Percentiles rank a stretch among this genome's conserved stretches.
These are phyloP conservation scores for Lutjanus argentimaculatus DNA, from an alignment of 2,797 vertebrate genomes.

Conservation along the genomic window DNA sequence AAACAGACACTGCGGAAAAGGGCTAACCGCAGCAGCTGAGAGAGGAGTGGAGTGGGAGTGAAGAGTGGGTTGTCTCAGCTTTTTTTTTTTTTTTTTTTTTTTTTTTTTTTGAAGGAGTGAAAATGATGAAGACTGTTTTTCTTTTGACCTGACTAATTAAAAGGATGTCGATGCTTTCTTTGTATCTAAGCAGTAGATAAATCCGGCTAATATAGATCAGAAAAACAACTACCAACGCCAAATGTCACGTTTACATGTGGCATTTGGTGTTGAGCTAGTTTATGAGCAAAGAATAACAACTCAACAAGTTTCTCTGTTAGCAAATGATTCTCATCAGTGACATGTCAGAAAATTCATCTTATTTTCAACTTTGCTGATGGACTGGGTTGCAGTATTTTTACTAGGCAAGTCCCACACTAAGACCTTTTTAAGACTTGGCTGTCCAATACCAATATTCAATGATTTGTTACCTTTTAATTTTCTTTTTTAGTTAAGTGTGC, in stretches of 20 bases:
- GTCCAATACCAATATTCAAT: too few species aligned
- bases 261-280: slow-evolving; percentile 33
- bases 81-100: too few species aligned
- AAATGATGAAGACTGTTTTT: neutral
- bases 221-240: slow-evolving; percentile 10
- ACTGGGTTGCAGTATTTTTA: neutral
- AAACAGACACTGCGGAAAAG: slow-evolving; percentile 14
- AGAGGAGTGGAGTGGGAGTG: neutral
- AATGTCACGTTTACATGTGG: slow-evolving; percentile 57
- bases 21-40: slow-evolving; percentile 11
- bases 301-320: neutral
- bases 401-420: too few species aligned
- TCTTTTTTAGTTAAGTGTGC: too few species aligned
- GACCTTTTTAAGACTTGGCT: too few species aligned
- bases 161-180: neutral
- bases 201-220: slow-evolving; percentile 18
- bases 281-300: neutral
- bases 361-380: neutral
- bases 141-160: slow-evolving; percentile 17
- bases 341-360: neutral
- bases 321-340: slow-evolving; percentile 16
- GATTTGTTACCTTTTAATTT: too few species aligned
- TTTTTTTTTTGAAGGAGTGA: neutral
- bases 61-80: neutral
- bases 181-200: slow-evolving; percentile 22